Base-by-base conservation (phyloP, 1,140 invertebrate genomes). In the Whitmania pigra region DNA sequence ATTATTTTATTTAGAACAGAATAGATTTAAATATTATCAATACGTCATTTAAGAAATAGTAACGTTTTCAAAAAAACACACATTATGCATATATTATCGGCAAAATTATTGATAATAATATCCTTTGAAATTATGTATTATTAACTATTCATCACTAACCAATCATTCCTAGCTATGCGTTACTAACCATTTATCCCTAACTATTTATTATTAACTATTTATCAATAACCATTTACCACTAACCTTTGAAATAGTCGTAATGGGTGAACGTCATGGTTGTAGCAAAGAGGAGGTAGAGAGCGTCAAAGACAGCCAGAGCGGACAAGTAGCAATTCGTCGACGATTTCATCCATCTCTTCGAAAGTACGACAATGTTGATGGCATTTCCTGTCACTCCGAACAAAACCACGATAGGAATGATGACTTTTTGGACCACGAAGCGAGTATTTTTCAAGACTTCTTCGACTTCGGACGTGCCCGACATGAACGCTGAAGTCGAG, bases 281-380 rank as follows among this genome's bases (percentile, higher is more conserved):
- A 74, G 85, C 84, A 76, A 88, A 87, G 43, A 88, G 79, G 53
- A 90, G 82, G 79, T 89, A 89, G 27, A 89, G 80, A 66, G 88
- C 83, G 77, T 90, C 89, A 54, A 88, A 88, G 55, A 88, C 85
- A 31, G 89, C 88, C 74, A 90, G 78, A 0, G 88, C 88, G 67
- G 88, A 88, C 77, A 90, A 81, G 80, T 90, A 90, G 76, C 77
- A 79, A 80, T 89, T 89, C 60, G 89, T 90, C 66, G 88, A 89
- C 72, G 86, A 86, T 69, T 87, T 81, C 89, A 90, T 90, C 53
- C 87, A 85, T 74, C 87, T 82, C 73, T 88, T 84, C 69, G 88
- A 89, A 73, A 90, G 84, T 72, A 90, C 88, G 22, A 77, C 71
- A 71, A 80, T 79, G 68, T 76, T 80, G 20, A 78, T 67, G 17